These are phyloP conservation scores for Sciaenops ocellatus DNA, from an alignment of 2,797 vertebrate genomes.

Conservation along the genomic window DNA sequence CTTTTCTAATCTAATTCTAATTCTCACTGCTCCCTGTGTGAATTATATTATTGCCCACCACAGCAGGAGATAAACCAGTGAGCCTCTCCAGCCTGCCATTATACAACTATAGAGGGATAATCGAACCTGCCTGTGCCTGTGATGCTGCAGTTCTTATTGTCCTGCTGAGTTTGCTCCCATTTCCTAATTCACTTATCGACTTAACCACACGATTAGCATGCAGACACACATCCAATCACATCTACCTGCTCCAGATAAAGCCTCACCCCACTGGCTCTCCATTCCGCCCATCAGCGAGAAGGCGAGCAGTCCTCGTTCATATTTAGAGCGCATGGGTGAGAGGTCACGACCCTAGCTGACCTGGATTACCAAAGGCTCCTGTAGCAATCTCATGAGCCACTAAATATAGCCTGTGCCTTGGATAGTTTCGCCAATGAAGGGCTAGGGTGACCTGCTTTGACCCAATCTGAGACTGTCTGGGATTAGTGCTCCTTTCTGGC, in stretches of 20 bases:
- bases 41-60: not conserved
- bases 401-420: conserved; percentile 71
- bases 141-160: conserved; percentile 19
- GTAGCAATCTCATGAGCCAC: conserved; percentile 69
- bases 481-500: conserved; percentile 52
- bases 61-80: not conserved
- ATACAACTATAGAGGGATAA: conserved; percentile 47
- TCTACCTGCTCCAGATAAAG: conserved; percentile 48
- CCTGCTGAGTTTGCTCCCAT: conserved; percentile 51
- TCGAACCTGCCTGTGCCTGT: conserved; percentile 34
- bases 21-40: not conserved
- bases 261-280: conserved; percentile 35
- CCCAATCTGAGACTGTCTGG: conserved; percentile 56
- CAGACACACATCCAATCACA: conserved; percentile 34
- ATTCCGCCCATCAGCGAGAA: conserved; percentile 2
- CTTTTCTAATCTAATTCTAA: too few species aligned
- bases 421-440: conserved; percentile 57
- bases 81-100: conserved; percentile 17
- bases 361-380: conserved; percentile 72
- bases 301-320: not conserved
- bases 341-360: conserved; percentile 68
- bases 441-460: conserved; percentile 50
- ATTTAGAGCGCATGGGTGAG: conserved; percentile 32
- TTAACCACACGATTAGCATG: conserved; percentile 50
- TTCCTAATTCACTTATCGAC: conserved; percentile 56